Evolutionary conservation across 2,797 vertebrate species (phyloP).

Genomic region (Peromyscus aztecus): DNA sequence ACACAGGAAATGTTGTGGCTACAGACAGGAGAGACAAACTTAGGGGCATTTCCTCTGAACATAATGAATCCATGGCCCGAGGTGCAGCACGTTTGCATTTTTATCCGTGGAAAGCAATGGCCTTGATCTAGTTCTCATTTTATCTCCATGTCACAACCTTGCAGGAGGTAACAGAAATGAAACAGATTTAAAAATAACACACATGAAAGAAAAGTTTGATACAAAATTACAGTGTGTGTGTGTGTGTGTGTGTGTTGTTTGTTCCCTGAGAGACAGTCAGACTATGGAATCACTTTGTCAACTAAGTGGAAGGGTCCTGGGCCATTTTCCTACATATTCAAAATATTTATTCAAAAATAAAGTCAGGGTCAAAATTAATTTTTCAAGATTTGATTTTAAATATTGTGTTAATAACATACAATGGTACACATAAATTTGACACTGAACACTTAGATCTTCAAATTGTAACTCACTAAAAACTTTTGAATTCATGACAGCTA

Average conservation of each 20-base stretch:
- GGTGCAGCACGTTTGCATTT: not conserved
- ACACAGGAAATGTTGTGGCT: no score
- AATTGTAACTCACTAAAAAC: not conserved
- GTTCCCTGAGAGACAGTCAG: not conserved
- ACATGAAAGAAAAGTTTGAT: constrained; percentile 22
- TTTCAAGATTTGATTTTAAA: not conserved
- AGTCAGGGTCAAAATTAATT: not conserved
- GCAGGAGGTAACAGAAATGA: not conserved
- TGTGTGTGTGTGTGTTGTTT: no score
- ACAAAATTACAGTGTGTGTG: not conserved
- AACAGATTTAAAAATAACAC: not conserved
- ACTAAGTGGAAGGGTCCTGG: no score
- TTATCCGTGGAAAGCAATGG: not conserved
- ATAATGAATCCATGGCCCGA: not conserved
- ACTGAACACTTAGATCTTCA: not conserved
- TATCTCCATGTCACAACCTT: not conserved
- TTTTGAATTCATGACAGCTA: not conserved
- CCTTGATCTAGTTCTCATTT: not conserved
- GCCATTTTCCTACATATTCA: not conserved
- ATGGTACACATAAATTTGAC: not conserved
- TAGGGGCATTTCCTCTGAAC: not conserved
- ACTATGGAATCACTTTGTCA: not conserved
- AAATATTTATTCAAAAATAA: constrained; percentile 1
- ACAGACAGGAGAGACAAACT: not conserved
- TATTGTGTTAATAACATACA: not conserved